Base-by-base conservation (phyloP, 2,797 vertebrate genomes). In the Dendrocincla fuliginosa region DNA sequence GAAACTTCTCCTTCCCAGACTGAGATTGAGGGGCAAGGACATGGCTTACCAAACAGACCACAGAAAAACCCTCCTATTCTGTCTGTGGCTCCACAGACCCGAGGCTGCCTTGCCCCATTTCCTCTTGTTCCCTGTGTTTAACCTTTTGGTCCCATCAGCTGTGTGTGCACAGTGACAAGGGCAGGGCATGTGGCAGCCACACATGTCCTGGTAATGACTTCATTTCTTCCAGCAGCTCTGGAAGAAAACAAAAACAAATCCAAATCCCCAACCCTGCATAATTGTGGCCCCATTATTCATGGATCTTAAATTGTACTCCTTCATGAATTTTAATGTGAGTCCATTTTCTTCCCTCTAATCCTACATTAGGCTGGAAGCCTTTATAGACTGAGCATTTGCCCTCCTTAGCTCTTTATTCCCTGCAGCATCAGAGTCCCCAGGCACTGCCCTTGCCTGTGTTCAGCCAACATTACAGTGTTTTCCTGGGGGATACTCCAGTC, bases 291-390 rank as follows among this genome's bases (percentile, higher is more conserved):
- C 94, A 83, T 96, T 97, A 97, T 97, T 97, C 97, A 84, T 65
- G 87, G 89, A 89, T 87, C 88, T 96, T 94, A 90, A 95, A 89
- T 16, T 59, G 68, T 81, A 63, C 82, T 93, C 93, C 89, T 96
- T 98, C 97, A 97, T 98, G 95, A 97, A 97, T 98, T 97, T 98
- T 98, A 97, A 98, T 96, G 93, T 27, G 14, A 85, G 87, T 86
- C 93, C 96, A 89, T 97, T 98, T 97, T 97, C 96, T 92, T 90
- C 30, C 84, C 67, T 47, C 92, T 97, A 96, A 95, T 90, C 84
- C 92, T 55, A 39, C 93, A 77, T 92, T 94, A 96, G 94, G 82
- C 81, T 93, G 84, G 95, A 52, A 95, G 74, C 69, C 83, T 96
- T 97, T 80, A 12, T 30, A 82, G 89, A 63, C 57, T 1, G 22